Evolutionary conservation across 2,113 vertebrate species (phyloP), one percentile per base, ranked within the genome.

Genomic region (Tupaia tana): DNA sequence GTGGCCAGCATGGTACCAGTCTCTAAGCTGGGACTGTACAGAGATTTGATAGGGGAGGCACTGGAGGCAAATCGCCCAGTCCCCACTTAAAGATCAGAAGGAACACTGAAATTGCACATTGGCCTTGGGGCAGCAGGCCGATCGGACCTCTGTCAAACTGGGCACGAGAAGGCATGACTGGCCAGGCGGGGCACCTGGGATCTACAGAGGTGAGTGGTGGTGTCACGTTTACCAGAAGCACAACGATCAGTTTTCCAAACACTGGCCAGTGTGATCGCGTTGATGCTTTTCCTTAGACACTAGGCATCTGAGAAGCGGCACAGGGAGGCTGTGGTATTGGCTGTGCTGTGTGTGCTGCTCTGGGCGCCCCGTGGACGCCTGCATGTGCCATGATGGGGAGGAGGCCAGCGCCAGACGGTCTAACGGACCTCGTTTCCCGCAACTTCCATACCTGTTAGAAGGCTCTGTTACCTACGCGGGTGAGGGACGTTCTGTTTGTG

Each of bases 401-500:
- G 16, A 8, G 80, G 64, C 64, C 58, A 0, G 56, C 59, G 86
- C 73, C 83, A 22, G 66, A 24, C n/a, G 6, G 66, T 54, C 14
- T 5, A 56, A 12, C 14, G 2, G 58, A 12, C 56, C 80, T 84
- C 64, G 43, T 70, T 82, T 43, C 22, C 89, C 54, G 3, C 56
- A 9, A 19, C 11, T 5, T 19, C 87, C 52, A 6, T 11, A 31
- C 9, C 88, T 43, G 64, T 52, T 31, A 1, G 0, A 31, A 96
- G 89, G 83, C 87, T 89, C 84, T 61, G 1, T 59, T 79, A 24
- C 6, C 95, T 54, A 2, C 81, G 58, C 14, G 9, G 81, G 67
- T 69, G 77, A 59, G 90, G 83, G 56, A 54, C 64, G 2, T 84
- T 92, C 34, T 94, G 75, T 86, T 94, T 86, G 58, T 87, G 20